phyloP scores from a whole-genome alignment of 2,797 vertebrate species.

The Garrulus glandarius region DNA sequence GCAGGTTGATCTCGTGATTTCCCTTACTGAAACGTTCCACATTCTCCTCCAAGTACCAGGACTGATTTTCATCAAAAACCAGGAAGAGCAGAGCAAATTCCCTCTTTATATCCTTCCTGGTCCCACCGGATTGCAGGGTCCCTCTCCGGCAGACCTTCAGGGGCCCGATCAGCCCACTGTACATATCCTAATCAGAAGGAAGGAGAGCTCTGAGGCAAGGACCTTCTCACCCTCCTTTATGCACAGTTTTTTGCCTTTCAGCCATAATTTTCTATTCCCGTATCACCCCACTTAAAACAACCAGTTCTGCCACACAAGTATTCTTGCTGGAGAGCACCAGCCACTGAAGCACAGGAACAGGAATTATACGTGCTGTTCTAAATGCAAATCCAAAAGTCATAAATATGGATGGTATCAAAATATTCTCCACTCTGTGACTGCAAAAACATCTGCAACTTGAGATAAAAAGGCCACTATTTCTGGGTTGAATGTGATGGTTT shows the following conservation, averaged over 20 bases:
- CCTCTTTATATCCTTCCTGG: conserved; percentile 60
- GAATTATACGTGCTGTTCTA: neutral
- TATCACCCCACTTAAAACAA: neutral
- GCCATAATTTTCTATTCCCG: neutral
- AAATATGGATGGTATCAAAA: neutral
- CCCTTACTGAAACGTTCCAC: conserved; percentile 40
- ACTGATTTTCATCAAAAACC: conserved; percentile 80
- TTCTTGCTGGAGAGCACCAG: neutral
- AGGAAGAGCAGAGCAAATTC: conserved; percentile 79
- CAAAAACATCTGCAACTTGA: neutral
- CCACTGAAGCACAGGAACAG: neutral
- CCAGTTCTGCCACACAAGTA: neutral
- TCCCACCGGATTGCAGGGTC: conserved; percentile 23
- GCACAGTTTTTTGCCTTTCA: neutral
- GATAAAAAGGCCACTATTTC: neutral
- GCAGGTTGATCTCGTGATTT: neutral
- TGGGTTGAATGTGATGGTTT: neutral
- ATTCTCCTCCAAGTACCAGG: conserved; percentile 80
- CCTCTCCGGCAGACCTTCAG: conserved; percentile 73
- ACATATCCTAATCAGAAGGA: conserved; percentile 66
- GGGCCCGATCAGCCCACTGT: conserved; percentile 76
- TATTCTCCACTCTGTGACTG: neutral
- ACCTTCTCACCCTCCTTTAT: neutral
- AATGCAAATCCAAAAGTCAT: conserved; percentile 2
- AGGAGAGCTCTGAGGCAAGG: neutral